phyloP scores from a whole-genome alignment of 2,797 vertebrate genomes.

The Hydrophis major region DNA sequence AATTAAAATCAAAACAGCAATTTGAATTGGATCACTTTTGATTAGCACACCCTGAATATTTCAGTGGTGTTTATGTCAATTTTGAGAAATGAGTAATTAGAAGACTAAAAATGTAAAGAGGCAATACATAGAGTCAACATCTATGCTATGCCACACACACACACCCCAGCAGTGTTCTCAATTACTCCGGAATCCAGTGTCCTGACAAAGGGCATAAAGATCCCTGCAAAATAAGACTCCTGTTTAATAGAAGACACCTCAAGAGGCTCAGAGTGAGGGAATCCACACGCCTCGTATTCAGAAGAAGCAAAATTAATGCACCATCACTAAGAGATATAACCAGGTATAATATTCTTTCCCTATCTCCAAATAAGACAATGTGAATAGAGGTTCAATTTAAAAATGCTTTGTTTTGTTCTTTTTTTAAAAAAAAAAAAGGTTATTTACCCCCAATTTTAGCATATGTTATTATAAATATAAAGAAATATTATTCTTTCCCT shows the following conservation, averaged over 20 bases:
- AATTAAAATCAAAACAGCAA: background rate
- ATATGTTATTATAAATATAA: conserved; percentile 7
- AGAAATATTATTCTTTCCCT: background rate
- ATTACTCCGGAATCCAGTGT: background rate
- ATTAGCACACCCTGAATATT: background rate
- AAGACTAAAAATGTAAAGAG: background rate
- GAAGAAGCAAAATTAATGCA: background rate
- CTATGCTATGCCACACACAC: background rate
- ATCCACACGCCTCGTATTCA: background rate
- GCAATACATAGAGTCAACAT: background rate
- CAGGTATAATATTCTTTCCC: background rate
- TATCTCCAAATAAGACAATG: background rate
- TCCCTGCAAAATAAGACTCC: background rate
- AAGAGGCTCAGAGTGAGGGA: background rate
- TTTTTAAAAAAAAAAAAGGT: background rate
- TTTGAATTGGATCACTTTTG: background rate
- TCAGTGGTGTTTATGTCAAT: background rate
- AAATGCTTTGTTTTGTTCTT: background rate
- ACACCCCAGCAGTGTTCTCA: background rate
- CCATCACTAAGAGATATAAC: background rate
- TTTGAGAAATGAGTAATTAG: conserved; percentile 22
- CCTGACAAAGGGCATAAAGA: background rate
- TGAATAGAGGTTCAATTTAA: background rate
- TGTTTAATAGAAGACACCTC: background rate
- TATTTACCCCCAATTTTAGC: background rate